phyloP scores from a whole-genome alignment of 1,140 invertebrate genomes.

The Zaprionus capensis region DNA sequence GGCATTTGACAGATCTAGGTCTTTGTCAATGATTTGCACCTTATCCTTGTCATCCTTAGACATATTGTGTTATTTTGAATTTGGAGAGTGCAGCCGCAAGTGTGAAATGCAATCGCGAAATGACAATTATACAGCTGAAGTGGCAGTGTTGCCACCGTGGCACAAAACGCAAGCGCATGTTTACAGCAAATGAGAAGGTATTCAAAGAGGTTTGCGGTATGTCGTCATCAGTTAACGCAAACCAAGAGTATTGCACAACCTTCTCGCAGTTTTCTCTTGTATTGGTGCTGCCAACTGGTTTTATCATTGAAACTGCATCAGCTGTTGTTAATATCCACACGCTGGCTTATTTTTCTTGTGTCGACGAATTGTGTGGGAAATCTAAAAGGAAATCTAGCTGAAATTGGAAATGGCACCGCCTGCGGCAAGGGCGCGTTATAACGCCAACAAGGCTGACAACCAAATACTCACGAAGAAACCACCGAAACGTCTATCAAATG shows the following conservation, averaged over 20 bases:
- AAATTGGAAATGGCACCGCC: conserved; percentile 74
- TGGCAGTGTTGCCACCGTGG: conserved; percentile 10
- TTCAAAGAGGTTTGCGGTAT: background rate
- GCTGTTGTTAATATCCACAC: conserved; percentile 31
- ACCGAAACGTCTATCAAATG: conserved; percentile 63
- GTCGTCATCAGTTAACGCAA: conserved; percentile 6
- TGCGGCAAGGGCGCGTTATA: conserved; percentile 74
- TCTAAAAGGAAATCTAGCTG: background rate
- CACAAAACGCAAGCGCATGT: background rate
- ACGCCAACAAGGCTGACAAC: conserved; percentile 81
- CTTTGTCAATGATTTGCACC: conserved; percentile 86
- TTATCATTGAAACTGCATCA: conserved; percentile 5
- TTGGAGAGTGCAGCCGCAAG: conserved; percentile 24
- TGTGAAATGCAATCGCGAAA: conserved; percentile 29
- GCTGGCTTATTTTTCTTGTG: conserved; percentile 26
- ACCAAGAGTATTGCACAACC: background rate
- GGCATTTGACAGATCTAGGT: conserved; percentile 95
- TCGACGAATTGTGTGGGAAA: conserved; percentile 17
- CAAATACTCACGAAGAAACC: conserved; percentile 74
- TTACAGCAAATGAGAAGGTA: background rate
- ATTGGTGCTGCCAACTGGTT: conserved; percentile 32
- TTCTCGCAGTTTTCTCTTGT: background rate
- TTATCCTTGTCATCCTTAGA: conserved; percentile 81
- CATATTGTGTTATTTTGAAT: conserved; percentile 51
- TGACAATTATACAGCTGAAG: conserved; percentile 27